A percentile compares a stretch with the other conserved stretches of the same genome.
Conservation (phyloP, 2,888 invertebrate genomes). For the Agapetus fuscipes region DNA sequence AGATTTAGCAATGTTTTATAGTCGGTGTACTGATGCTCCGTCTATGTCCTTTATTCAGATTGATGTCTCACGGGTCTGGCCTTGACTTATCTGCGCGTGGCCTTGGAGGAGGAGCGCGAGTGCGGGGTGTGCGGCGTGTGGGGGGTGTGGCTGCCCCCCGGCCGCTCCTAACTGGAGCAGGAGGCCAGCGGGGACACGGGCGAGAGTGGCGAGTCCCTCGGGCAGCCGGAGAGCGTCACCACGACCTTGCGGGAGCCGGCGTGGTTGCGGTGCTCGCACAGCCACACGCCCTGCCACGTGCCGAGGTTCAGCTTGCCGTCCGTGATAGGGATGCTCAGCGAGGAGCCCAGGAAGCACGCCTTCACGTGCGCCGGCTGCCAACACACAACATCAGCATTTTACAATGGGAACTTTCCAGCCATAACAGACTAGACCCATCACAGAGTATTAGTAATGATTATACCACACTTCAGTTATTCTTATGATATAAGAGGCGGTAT, state of each 20-base stretch:
- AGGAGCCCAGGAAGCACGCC: constrained; percentile 92
- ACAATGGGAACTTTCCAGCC: not conserved
- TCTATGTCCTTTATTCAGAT: too few species aligned
- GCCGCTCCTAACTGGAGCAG: constrained; percentile 79
- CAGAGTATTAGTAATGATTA: not conserved
- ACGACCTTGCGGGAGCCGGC: constrained; percentile 86
- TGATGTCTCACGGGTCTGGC: constrained; percentile 4
- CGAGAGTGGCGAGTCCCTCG: constrained; percentile 77
- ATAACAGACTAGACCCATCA: not conserved
- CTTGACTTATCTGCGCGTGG: constrained; percentile 43
- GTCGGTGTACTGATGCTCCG: too few species aligned
- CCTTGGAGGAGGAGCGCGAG: constrained; percentile 47
- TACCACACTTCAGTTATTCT: too few species aligned
- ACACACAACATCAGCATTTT: not conserved
- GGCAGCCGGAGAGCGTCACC: constrained; percentile 84
- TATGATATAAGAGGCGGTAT: too few species aligned
- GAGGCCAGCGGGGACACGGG: constrained; percentile 83
- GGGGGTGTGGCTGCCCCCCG: constrained; percentile 46
- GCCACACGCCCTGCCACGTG: constrained; percentile 97
- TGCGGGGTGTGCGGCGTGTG: constrained; percentile 36
- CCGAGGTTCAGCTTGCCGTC: constrained; percentile 92
- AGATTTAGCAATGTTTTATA: not conserved
- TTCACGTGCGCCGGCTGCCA: constrained; percentile 92
- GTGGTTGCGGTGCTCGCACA: constrained; percentile 95
- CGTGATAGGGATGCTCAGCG: constrained; percentile 90